phyloP scores from a whole-genome alignment of 2,113 vertebrate genomes.

The Electrona antarctica region DNA sequence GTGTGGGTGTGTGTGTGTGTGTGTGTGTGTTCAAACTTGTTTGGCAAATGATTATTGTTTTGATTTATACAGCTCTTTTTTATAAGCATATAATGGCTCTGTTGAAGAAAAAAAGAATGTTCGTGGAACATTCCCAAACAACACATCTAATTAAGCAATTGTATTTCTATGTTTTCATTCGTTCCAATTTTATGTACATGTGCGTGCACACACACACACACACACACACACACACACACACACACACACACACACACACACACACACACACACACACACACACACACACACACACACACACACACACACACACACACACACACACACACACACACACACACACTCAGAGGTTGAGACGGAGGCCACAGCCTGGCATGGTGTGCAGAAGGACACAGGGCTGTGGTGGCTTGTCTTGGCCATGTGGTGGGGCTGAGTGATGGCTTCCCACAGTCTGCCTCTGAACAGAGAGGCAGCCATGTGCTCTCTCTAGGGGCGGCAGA shows the following conservation, averaged over 20 bases:
- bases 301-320: neutral
- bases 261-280: conserved; percentile 22
- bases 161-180: neutral
- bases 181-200: neutral
- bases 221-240: neutral
- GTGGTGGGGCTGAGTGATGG: conserved; percentile 66
- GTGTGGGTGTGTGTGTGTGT: no score
- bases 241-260: neutral
- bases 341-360: neutral
- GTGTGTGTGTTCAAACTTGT: conserved; percentile 35
- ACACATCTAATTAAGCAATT: neutral
- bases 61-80: neutral
- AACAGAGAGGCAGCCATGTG: conserved; percentile 47
- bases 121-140: neutral
- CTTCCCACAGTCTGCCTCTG: conserved; percentile 35
- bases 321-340: conserved; percentile 5
- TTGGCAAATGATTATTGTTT: conserved; percentile 10
- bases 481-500: conserved; percentile 9
- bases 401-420: conserved; percentile 58
- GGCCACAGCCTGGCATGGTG: neutral
- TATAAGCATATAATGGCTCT: neutral
- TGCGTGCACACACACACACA: neutral
- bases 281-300: neutral
- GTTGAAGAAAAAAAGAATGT: neutral
- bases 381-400: conserved; percentile 24